Base-by-base conservation (phyloP, 1,140 invertebrate species). In the Drosophila nigromelanica region DNA sequence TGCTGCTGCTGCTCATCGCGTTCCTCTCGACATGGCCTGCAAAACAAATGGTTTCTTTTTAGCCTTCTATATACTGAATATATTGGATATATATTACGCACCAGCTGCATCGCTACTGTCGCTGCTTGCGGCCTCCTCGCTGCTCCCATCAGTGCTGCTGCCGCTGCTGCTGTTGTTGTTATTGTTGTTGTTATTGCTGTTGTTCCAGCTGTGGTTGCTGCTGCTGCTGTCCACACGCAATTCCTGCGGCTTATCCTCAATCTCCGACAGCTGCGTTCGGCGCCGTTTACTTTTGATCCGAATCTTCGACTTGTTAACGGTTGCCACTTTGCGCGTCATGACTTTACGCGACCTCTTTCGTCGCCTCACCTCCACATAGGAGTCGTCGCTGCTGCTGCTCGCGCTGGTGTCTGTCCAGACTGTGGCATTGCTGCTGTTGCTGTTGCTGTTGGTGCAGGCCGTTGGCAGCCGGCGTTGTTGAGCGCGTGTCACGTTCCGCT, bases 201-300 rank as follows among this genome's bases (percentile, higher is more conserved):
- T 55, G 12, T 47, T 39, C 30, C 18, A 76, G 39, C 42, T 59
- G n/a, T 59, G 70, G 12, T 55, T 81, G 27, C 42, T 55, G 12
- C 47, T 39, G 30, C 24, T 80, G 42, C 37, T 58, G 14, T 48
- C 39, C 47, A 35, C 47, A 4, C 39, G 40, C 21, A 51, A 11
- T 4, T 68, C 18, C 1, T 47, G 21, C 5, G 14, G 14, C 42
- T 47, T 14, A 37, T 21, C 21, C 11, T n/a, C 40, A 1, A 33
- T n/a, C 8, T 42, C 35, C 15, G 52, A 30, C 35, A 35, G 18
- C 3, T 47, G 48, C 15, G 27, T 70, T 37, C 42, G 62, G 4
- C 68, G 66, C 0, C 78, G 73, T 30, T 89, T 89, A 7, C 54
- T 67, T 6, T 67, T 56, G n/a, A 15, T n/a, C 18, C 58, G 42